Evolutionary conservation across 64 coral and sea anemone species (phyloP), one percentile per base, ranked within the genome.

Genomic region (Montipora cactus): DNA sequence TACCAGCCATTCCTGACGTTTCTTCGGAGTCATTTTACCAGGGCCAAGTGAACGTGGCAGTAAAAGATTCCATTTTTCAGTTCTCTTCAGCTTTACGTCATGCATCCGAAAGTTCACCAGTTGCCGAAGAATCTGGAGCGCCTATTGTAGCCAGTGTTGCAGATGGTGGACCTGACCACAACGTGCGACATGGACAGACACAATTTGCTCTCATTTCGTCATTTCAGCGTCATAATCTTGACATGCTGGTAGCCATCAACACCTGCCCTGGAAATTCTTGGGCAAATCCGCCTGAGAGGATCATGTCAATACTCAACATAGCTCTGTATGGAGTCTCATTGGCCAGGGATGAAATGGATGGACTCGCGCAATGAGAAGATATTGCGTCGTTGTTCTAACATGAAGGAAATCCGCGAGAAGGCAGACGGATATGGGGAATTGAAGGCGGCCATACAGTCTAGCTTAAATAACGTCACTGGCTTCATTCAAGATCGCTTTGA

Each of bases 21-120:
- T 68, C 66, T 19, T 13, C 4, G 66, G 0, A 68, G 66, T 68
- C 66, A 68, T 68, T 68, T 68, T 68, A 68, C 66, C 66, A 68
- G 66, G 66, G 83, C 49, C 50, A 82, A n/a, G 84, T 87, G 64
- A 44, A 72, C 50, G 79, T 82, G 79, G 79, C 79, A 21, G 19
- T 78, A 37, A 37, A 90, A 80, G 88, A 90, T 59, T 76, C 74
- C 0, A 62, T 67, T 23, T 90, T 90, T 90, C 74, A 90, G 76
- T 78, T 51, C 20, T 90, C 75, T 16, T 90, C 88, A 80, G 87
- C 87, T 58, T 59, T 89, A 78, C 87, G 87, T 0, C 73, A 89
- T 37, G 87, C 74, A 76, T 22, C 87, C 5, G 87, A 89, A 55
- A 74, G 70, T 52, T 58, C 70, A 55, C 49, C 71, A 76, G 73